Conservation (phyloP, 2,113 vertebrate species). For the Sapajus apella region DNA sequence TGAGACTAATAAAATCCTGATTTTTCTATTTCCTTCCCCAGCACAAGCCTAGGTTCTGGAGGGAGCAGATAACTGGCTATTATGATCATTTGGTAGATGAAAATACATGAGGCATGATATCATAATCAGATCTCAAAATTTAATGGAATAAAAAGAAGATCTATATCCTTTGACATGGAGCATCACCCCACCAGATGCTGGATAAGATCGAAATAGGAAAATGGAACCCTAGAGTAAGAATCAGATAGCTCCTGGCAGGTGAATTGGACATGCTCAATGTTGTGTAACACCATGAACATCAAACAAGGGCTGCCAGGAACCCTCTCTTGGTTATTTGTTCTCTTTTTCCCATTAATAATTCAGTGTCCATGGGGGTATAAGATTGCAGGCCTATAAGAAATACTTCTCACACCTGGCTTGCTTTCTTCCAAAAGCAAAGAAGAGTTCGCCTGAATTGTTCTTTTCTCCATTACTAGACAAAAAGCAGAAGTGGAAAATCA, state of each 20-base stretch:
- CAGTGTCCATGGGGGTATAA: conserved; percentile 27
- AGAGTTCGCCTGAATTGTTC: background rate
- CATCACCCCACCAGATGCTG: conserved; percentile 66
- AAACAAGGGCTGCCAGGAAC: conserved; percentile 66
- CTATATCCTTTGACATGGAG: conserved; percentile 41
- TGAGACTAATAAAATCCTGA: conserved; percentile 6
- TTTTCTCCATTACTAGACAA: background rate
- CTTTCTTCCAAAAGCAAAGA: conserved; percentile 12
- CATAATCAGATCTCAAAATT: conserved; percentile 56
- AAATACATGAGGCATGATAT: conserved; percentile 42
- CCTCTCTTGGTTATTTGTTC: conserved; percentile 69
- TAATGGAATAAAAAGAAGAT: conserved; percentile 57
- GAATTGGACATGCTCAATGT: conserved; percentile 53
- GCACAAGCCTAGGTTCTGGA: conserved; percentile 11
- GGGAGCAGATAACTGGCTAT: conserved; percentile 34
- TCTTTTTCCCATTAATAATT: conserved; percentile 62
- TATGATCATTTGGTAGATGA: conserved; percentile 47
- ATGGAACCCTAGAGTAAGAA: conserved; percentile 62
- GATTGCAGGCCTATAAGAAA: conserved; percentile 53
- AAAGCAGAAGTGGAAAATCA: conserved; percentile 12
- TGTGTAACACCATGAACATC: conserved; percentile 56
- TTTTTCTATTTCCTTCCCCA: conserved; percentile 35
- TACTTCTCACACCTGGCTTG: conserved; percentile 58
- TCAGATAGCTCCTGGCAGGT: conserved; percentile 68
- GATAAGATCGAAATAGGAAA: conserved; percentile 56